Base-by-base conservation (phyloP, 2,113 vertebrate genomes). In the Mus pahari region DNA sequence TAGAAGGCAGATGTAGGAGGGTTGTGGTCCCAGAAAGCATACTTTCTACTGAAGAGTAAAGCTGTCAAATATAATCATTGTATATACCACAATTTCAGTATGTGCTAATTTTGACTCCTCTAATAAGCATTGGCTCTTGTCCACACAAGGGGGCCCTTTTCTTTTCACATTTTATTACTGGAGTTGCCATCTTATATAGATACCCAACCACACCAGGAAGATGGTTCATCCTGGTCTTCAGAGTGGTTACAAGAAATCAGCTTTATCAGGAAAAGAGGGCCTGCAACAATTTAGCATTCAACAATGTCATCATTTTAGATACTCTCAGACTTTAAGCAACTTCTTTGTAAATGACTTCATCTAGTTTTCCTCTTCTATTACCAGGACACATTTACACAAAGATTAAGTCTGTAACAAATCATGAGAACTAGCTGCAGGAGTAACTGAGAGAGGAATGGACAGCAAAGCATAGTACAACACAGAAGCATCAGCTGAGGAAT, bases 41-140 rank as follows among this genome's bases (percentile, higher is more conserved):
- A 48, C 33, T 45, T 83, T 13, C 13, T 62, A 62, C 58, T 83
- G 14, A 83, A 50, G 66, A 71, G 75, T 19, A 82, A 88, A 83
- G 82, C 81, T 81, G 88, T 22, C 39, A 78, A 86, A 36, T 73
- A 81, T 17, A 58, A 68, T 79, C 10, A 92, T 58, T 94, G 64
- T 90, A 33, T 70, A 82, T 48, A 77, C 19, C 39, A 42, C n/a
- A 42, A 79, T 60, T 42, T 62, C 53, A 50, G 31, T 45, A 60
- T 62, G 62, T 86, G 74, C 81, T 96, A 86, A 70, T 62, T n/a
- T 26, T 92, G 45, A 92, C 33, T 88, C 45, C 48, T 19, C 70
- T 70, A 45, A 89, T 45, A 94, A 66, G 7, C 10, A 14, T 7
- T 55, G 5, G 20, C 45, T 55, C 6, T 31, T 91, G 55, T 88